Percentiles rank a stretch among this genome's conserved stretches.
These are phyloP conservation scores for Emydocephalus ijimae DNA, from an alignment of 2,113 vertebrate species.

Conservation along the genomic window DNA sequence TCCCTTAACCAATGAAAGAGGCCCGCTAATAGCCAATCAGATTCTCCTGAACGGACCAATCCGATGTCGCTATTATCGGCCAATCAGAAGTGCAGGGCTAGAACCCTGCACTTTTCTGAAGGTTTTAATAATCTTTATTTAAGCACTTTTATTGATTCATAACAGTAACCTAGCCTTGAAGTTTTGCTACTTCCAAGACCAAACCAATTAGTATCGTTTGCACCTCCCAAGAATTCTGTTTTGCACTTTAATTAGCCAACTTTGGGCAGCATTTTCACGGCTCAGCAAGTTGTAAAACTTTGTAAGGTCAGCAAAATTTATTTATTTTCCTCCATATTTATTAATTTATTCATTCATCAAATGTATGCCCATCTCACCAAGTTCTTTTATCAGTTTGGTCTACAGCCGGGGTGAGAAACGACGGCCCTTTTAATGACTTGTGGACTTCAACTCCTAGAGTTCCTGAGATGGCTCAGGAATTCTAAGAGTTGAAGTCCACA, in stretches of 20 bases:
- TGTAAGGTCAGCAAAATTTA: neutral
- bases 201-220: neutral
- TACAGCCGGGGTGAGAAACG: neutral
- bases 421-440: neutral
- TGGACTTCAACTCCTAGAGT: neutral
- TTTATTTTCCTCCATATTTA: neutral
- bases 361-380: neutral
- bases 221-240: neutral
- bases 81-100: too few relatives aligned
- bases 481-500: too few relatives aligned
- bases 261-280: neutral
- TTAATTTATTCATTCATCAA: neutral
- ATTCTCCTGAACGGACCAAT: too few relatives aligned
- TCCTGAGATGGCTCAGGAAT: neutral
- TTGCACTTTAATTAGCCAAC: neutral
- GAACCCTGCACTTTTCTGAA: too few relatives aligned
- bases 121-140: too few relatives aligned
- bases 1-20: too few relatives aligned
- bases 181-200: neutral
- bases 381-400: neutral
- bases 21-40: too few relatives aligned
- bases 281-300: neutral
- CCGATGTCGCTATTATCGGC: too few relatives aligned
- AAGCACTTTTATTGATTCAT: too few relatives aligned
- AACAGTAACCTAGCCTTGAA: neutral